Evolutionary conservation across 2,888 invertebrate genomes (phyloP).

Genomic region (Mimachlamys varia): DNA sequence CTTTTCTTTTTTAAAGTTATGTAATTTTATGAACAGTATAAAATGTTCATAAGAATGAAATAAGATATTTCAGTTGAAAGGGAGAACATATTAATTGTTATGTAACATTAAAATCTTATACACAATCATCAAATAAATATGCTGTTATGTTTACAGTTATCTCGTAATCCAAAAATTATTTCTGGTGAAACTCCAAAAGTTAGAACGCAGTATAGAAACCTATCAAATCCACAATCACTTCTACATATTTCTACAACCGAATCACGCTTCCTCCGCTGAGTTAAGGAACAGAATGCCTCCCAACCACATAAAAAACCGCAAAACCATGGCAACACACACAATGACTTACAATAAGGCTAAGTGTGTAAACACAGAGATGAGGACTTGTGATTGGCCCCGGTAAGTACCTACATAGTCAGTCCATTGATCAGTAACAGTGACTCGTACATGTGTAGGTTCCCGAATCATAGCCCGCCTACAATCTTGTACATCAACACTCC

Average conservation of each 20-base stretch:
- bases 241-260: neutral
- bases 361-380: conserved; percentile 8
- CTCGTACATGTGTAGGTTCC: neutral
- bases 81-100: neutral
- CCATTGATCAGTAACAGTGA: conserved; percentile 1
- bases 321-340: conserved; percentile 16
- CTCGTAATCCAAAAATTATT: neutral
- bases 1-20: no score
- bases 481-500: neutral
- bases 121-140: neutral
- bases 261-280: neutral
- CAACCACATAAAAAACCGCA: neutral
- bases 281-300: neutral
- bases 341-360: neutral
- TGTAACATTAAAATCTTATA: neutral
- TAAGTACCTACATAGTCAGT: neutral
- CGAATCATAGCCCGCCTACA: neutral
- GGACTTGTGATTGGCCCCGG: neutral
- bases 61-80: no score
- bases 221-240: neutral
- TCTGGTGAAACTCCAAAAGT: neutral
- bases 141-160: neutral
- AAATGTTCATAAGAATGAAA: no score
- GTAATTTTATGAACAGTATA: no score
- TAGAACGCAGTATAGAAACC: neutral